phyloP scores from a whole-genome alignment of 64 coral and sea anemone species.

The Actinia tenebrosa region DNA sequence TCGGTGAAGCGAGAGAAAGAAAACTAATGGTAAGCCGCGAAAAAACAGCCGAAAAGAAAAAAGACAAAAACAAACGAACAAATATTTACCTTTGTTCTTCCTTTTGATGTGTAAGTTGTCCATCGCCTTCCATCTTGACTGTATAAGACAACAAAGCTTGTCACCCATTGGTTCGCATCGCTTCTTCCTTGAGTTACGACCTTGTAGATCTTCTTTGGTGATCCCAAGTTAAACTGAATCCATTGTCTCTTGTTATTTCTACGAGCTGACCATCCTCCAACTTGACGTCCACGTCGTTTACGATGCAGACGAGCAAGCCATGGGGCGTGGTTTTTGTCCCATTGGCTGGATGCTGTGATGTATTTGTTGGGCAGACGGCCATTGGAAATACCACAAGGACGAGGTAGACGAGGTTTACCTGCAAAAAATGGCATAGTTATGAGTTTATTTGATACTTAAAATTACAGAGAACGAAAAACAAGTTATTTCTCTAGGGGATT shows the following conservation, averaged over 20 bases:
- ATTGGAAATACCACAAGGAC: constrained; percentile 21
- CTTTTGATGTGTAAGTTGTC: constrained; percentile 21
- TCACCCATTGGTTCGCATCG: constrained; percentile 60
- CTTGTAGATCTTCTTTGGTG: constrained; percentile 27
- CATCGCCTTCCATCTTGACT: constrained; percentile 37
- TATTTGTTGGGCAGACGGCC: constrained; percentile 28
- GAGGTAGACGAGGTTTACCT: too few species aligned
- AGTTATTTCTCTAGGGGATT: too few species aligned
- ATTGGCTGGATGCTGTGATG: constrained; percentile 33
- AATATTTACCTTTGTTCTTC: constrained; percentile 25
- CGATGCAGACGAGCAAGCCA: constrained; percentile 29
- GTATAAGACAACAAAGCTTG: constrained; percentile 14
- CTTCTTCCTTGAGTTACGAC: constrained; percentile 43
- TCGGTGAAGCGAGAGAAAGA: too few species aligned
- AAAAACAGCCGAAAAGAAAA: too few species aligned
- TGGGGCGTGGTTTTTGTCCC: constrained; percentile 16
- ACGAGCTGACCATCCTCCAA: constrained; percentile 68
- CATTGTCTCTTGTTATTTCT: constrained; percentile 35
- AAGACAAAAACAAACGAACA: neutral
- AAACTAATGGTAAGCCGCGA: too few species aligned
- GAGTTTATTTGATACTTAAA: too few species aligned
- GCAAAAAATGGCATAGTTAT: too few species aligned
- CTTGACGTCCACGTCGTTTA: constrained; percentile 26
- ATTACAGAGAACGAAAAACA: too few species aligned
- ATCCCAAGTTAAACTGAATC: constrained; percentile 31